Evolutionary conservation across 2,113 vertebrate species (phyloP).

Genomic region (Capreolus pygargus): DNA sequence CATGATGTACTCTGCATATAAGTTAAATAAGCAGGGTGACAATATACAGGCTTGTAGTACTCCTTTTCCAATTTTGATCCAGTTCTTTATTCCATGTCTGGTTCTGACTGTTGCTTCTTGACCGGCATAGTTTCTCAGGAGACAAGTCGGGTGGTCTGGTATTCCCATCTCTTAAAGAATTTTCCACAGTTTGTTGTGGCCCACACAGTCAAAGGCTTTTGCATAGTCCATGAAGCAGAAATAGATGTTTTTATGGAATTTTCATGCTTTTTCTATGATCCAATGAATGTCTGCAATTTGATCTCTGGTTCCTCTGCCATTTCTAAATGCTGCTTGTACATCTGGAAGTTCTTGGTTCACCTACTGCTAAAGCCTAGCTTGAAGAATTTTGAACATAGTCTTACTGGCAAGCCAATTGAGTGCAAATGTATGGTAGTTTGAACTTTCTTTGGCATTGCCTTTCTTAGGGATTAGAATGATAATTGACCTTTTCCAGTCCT

Average conservation of each 20-base stretch:
- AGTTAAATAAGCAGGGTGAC: neutral
- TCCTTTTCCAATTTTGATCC: neutral
- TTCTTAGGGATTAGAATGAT: neutral
- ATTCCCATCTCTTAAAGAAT: neutral
- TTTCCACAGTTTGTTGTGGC: neutral
- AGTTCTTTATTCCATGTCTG: neutral
- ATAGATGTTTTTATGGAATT: neutral
- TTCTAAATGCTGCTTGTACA: neutral
- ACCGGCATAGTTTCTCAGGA: neutral
- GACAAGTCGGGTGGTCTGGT: neutral
- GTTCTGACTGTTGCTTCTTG: neutral
- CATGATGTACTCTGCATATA: neutral
- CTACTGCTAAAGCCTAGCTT: neutral
- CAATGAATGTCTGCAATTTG: accelerated
- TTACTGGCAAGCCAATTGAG: neutral
- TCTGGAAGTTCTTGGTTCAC: neutral
- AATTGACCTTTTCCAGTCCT: neutral
- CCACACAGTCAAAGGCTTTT: neutral
- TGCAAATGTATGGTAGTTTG: neutral
- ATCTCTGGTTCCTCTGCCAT: neutral
- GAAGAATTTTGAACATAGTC: neutral
- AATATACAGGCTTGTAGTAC: neutral
- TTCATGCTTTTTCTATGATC: neutral
- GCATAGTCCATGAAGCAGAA: neutral
- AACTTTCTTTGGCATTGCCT: neutral